Evolutionary conservation across 2,797 vertebrate genomes (phyloP).

Genomic region (Aeoliscus strigatus): DNA sequence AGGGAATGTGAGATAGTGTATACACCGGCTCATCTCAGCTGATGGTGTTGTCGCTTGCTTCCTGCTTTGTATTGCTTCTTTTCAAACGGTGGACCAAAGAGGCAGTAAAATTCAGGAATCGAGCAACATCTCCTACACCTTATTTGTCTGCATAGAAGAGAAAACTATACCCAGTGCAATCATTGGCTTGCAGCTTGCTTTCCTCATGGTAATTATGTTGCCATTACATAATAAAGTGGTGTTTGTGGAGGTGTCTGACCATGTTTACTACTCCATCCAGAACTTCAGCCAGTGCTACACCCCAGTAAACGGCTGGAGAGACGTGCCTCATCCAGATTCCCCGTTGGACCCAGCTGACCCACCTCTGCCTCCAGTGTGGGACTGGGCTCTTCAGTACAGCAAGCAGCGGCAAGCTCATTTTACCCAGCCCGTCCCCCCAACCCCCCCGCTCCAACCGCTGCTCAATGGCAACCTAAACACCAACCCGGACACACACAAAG

Average conservation of each 20-base stretch:
- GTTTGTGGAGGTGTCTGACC: background rate
- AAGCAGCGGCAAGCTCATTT: slow-evolving; percentile 73
- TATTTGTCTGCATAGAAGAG: too few species aligned
- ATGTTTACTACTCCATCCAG: slow-evolving; percentile 34
- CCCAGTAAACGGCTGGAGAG: slow-evolving; percentile 74
- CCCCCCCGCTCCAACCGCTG: slow-evolving; percentile 35
- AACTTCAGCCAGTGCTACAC: slow-evolving; percentile 74
- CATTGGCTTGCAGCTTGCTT: too few species aligned
- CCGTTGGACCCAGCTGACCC: slow-evolving; percentile 66
- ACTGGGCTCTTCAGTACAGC: slow-evolving; percentile 85
- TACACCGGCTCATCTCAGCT: too few species aligned
- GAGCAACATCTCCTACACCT: too few species aligned
- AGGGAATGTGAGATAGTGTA: too few species aligned
- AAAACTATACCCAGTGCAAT: too few species aligned
- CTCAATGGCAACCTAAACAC: slow-evolving; percentile 79
- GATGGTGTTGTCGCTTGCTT: too few species aligned
- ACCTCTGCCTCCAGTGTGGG: slow-evolving; percentile 79
- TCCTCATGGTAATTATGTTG: background rate
- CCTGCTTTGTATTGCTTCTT: too few species aligned
- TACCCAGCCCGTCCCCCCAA: slow-evolving; percentile 70
- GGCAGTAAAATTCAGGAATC: too few species aligned
- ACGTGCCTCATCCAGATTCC: slow-evolving; percentile 56
- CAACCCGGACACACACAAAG: slow-evolving; percentile 64
- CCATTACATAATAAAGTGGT: background rate
- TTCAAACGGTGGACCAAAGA: too few species aligned